Evolutionary conservation across 1,140 invertebrate genomes (phyloP), one percentile per base, ranked within the genome.

Genomic region (Euwallacea fornicatus): DNA sequence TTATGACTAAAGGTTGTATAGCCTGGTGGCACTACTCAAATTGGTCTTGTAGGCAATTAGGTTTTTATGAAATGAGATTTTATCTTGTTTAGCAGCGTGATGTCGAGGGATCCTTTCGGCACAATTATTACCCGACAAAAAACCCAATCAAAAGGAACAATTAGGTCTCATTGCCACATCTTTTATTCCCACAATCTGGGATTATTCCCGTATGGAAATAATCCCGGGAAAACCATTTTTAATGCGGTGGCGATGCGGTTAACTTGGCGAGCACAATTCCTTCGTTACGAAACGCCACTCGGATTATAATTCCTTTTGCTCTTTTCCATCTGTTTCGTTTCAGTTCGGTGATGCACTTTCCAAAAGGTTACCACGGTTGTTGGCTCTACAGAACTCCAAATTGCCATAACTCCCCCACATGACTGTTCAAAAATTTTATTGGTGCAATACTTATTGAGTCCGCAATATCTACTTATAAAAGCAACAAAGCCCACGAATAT

Each of bases 61-160:
- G 46, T 6, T 50, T 13, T 50, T 13, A 50, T 50, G 2, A 50
- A 11, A 50, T 13, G 9, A 50, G 13, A 50, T 50, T 50, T 50
- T 33, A 33, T 33, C 21, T 4, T 33, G 21, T 4, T 50, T 50
- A 50, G 46, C 9, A 13, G 46, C 46, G 46, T 50, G 13, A 50
- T 33, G 21, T 33, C 21, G 21, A 4, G 4, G 4, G 21, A 33
- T 33, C 4, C 21, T 33, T 33, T 33, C 21, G 21, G 21, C 21
- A 33, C 21, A 33, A 33, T 33, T 33, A 33, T 33, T 33, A 50
- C 46, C 13, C 46, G 46, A 44, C 61, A 58, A 69, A 69, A 69
- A 69, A 54, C 67, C 46, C 67, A 69, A 69, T 69, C 67, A 69
- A 69, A 69, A 50, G 61, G 42, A 33, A 69, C 67, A 69, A 69